These are phyloP conservation scores for Peribatodes rhomboidaria DNA, from an alignment of 2,888 invertebrate genomes.

Conservation along the genomic window DNA sequence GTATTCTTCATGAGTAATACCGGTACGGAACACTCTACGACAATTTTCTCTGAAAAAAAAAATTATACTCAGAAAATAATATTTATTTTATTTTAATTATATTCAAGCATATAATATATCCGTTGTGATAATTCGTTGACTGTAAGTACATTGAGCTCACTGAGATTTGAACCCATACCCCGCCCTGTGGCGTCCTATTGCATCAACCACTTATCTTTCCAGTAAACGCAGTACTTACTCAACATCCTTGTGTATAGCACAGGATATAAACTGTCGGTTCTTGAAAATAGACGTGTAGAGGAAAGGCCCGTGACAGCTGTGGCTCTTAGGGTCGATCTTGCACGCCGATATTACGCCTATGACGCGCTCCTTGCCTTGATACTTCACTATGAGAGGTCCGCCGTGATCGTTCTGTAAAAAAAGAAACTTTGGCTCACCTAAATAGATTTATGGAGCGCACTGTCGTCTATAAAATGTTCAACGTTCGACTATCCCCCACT, in stretches of 20 bases:
- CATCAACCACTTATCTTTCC: no score
- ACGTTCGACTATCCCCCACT: no score
- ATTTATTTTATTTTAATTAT: not conserved
- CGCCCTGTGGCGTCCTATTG: no score
- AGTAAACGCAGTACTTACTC: conserved; percentile 63
- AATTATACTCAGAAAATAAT: not conserved
- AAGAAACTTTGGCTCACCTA: no score
- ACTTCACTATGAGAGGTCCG: conserved; percentile 75
- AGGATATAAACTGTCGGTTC: conserved; percentile 78
- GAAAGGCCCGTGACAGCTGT: conserved; percentile 81
- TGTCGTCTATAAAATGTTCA: no score
- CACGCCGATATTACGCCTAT: conserved; percentile 80
- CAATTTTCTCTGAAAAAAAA: conserved; percentile 67
- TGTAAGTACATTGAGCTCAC: no score
- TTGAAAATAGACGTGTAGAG: conserved; percentile 77
- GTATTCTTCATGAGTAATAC: conserved; percentile 80
- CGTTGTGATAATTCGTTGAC: no score
- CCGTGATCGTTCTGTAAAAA: conserved; percentile 77
- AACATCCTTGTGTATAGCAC: conserved; percentile 77
- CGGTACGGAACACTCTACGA: conserved; percentile 77
- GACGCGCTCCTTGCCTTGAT: conserved; percentile 72
- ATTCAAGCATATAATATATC: no score
- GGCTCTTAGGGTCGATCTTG: conserved; percentile 78
- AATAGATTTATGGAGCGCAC: no score
- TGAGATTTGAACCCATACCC: no score